Evolutionary conservation across 2,113 vertebrate species (phyloP).

Genomic region (Zosterops japonicus): DNA sequence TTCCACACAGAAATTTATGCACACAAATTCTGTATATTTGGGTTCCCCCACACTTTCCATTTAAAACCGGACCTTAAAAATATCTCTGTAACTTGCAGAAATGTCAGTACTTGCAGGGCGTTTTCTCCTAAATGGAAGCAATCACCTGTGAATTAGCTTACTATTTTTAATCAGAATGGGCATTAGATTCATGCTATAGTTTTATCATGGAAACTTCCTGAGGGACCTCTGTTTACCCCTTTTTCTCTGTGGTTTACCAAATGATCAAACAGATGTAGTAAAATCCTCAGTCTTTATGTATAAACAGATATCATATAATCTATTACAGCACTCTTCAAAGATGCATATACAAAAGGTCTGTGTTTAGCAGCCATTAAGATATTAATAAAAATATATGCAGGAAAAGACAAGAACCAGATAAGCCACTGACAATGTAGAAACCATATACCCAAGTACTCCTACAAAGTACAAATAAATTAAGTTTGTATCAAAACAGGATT

Average conservation of each 20-base stretch:
- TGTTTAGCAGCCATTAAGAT: not conserved
- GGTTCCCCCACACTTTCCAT: not conserved
- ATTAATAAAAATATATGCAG: not conserved
- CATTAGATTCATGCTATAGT: not conserved
- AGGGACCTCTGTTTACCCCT: not conserved
- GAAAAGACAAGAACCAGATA: not conserved
- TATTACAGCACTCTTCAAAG: not conserved
- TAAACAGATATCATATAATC: not conserved
- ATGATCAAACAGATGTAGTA: not conserved
- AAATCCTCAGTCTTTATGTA: not conserved
- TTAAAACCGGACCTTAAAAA: not conserved
- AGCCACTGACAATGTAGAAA: not conserved
- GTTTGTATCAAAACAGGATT: not conserved
- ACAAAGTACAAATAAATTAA: not conserved
- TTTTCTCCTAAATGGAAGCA: not conserved
- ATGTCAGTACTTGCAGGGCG: not conserved
- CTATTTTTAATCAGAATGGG: not conserved
- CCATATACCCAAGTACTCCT: not conserved
- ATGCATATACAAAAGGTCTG: not conserved
- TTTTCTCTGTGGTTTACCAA: not conserved
- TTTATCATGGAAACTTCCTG: not conserved
- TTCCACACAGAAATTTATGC: not conserved
- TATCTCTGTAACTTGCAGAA: not conserved
- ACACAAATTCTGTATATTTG: not conserved
- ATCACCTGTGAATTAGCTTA: not conserved